These are phyloP conservation scores for Azemiops feae DNA, from an alignment of 2,113 vertebrate genomes.

Conservation along the genomic window DNA sequence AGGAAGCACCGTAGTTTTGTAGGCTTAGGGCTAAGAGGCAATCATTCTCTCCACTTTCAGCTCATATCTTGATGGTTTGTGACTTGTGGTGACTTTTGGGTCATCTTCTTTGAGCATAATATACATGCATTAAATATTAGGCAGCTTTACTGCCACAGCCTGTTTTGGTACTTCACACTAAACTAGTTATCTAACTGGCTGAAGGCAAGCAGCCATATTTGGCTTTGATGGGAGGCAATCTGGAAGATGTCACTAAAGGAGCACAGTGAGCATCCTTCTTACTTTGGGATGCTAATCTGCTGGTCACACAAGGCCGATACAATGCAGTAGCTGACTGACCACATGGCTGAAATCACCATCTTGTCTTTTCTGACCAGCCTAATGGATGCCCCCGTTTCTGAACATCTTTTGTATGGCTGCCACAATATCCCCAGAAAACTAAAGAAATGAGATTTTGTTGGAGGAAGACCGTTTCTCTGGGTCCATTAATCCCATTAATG, in stretches of 20 bases:
- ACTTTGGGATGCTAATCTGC: background rate
- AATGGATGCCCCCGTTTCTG: background rate
- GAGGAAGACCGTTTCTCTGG: background rate
- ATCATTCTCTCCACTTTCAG: background rate
- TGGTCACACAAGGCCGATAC: background rate
- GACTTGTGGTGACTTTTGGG: background rate
- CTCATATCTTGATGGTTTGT: background rate
- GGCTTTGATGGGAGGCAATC: background rate
- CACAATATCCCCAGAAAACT: background rate
- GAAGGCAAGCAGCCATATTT: background rate
- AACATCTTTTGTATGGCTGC: background rate
- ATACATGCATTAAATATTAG: background rate
- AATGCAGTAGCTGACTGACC: background rate
- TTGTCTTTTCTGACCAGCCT: background rate
- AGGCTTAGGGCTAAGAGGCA: background rate
- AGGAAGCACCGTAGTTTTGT: background rate
- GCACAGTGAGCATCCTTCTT: background rate
- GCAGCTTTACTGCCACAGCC: background rate
- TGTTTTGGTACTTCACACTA: background rate
- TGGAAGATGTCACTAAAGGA: background rate
- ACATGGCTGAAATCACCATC: background rate
- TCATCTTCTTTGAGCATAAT: background rate
- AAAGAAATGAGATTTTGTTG: background rate
- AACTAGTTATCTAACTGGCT: background rate
- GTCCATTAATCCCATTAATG: background rate